phyloP scores from a whole-genome alignment of 2,888 invertebrate genomes.

The Megamerina dolium region DNA sequence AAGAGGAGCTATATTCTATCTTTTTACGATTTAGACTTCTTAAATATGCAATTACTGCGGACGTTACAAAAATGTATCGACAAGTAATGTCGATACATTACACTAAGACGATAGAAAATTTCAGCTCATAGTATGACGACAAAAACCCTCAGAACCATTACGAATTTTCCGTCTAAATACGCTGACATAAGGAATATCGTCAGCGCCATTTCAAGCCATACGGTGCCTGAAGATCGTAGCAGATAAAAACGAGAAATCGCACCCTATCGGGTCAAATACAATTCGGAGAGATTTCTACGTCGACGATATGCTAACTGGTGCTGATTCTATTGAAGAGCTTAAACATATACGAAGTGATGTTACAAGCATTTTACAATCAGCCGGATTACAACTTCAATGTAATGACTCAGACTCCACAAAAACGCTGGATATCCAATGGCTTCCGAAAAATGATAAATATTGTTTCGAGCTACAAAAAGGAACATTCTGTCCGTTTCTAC shows the following conservation, averaged over 20 bases:
- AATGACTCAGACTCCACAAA: too few relatives aligned
- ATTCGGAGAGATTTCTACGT: slow-evolving; percentile 2
- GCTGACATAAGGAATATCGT: background rate
- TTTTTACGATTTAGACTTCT: background rate
- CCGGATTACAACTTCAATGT: background rate
- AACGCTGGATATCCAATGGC: background rate
- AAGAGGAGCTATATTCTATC: background rate
- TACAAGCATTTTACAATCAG: background rate
- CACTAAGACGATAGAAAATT: background rate
- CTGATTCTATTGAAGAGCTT: background rate
- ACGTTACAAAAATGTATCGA: background rate
- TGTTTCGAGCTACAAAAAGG: background rate
- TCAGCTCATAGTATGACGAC: background rate
- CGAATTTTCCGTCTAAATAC: too few relatives aligned
- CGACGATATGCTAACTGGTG: too few relatives aligned
- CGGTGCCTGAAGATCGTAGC: background rate
- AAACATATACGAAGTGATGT: too few relatives aligned
- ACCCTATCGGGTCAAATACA: background rate
- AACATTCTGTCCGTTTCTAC: background rate
- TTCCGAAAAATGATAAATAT: background rate
- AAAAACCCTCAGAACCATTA: background rate
- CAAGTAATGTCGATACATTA: background rate
- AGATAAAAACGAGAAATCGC: background rate
- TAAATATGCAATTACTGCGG: background rate
- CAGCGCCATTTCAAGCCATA: slow-evolving; percentile 5